phyloP scores from a whole-genome alignment of 2,888 invertebrate species.

The Napeogenes sylphis region DNA sequence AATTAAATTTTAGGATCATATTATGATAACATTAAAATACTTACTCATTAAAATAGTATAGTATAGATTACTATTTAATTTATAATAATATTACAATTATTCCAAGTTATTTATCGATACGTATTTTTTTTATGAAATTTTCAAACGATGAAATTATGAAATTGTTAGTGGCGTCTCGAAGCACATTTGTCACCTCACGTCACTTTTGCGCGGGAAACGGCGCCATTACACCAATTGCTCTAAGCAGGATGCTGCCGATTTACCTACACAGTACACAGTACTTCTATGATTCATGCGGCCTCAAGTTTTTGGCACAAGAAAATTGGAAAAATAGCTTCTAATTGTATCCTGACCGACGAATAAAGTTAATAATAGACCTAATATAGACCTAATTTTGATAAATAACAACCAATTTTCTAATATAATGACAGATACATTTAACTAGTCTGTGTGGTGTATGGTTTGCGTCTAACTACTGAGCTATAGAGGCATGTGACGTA shows the following conservation, averaged over 20 bases:
- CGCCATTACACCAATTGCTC: constrained; percentile 55
- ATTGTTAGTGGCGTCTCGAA: constrained; percentile 14
- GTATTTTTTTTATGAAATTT: constrained; percentile 6
- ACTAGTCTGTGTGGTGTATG: constrained; percentile 22
- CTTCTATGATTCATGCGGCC: constrained; percentile 46
- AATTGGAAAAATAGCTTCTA: constrained; percentile 38
- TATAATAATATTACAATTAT: background rate
- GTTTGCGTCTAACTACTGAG: constrained; percentile 29
- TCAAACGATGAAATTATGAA: constrained; percentile 15
- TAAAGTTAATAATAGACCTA: background rate
- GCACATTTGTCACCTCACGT: constrained; percentile 30
- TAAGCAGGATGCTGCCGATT: constrained; percentile 68
- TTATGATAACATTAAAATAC: no score
- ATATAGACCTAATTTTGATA: background rate
- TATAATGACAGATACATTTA: no score
- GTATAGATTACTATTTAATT: no score
- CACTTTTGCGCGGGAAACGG: constrained; percentile 60
- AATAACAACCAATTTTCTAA: no score
- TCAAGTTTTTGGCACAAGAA: constrained; percentile 48
- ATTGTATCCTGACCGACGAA: background rate
- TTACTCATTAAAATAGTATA: no score
- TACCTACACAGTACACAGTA: constrained; percentile 32
- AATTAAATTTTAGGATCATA: background rate
- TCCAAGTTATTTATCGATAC: background rate
- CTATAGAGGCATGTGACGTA: constrained; percentile 44